phyloP scores from a whole-genome alignment of 2,888 invertebrate species.

The Synanthedon myopaeformis region DNA sequence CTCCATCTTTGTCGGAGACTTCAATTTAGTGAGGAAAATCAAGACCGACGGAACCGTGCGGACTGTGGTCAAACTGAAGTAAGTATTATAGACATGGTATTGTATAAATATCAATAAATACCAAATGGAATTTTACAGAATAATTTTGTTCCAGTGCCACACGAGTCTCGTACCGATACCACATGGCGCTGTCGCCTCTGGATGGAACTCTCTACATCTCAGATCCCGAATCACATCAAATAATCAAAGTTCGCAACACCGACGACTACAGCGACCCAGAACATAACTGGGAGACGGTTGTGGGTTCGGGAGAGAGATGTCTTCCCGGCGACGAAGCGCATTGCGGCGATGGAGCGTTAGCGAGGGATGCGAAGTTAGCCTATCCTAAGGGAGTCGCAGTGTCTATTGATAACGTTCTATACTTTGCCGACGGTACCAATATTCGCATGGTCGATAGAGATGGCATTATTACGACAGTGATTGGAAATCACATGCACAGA shows the following conservation, averaged over 20 bases:
- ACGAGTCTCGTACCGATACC: constrained; percentile 94
- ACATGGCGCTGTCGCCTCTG: constrained; percentile 94
- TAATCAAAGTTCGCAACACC: constrained; percentile 86
- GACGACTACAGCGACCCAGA: constrained; percentile 88
- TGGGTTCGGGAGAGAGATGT: constrained; percentile 95
- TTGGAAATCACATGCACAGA: constrained; percentile 93
- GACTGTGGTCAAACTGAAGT: constrained; percentile 86
- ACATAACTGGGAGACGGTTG: constrained; percentile 94
- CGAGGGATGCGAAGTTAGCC: constrained; percentile 92
- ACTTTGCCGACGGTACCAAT: constrained; percentile 96
- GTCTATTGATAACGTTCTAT: constrained; percentile 89
- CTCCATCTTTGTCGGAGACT: constrained; percentile 94
- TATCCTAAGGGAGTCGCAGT: constrained; percentile 98
- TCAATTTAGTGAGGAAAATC: constrained; percentile 91
- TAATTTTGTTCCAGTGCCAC: constrained; percentile 77
- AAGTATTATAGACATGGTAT: constrained; percentile 36
- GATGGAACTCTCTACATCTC: constrained; percentile 96
- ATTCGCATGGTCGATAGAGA: constrained; percentile 93
- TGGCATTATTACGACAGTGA: constrained; percentile 91
- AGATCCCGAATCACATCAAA: constrained; percentile 95
- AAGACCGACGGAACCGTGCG: constrained; percentile 85
- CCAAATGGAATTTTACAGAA: not conserved
- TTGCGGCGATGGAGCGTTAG: constrained; percentile 95
- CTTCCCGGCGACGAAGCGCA: constrained; percentile 93
- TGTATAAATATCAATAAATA: not conserved